Conservation (phyloP, 2,113 vertebrate genomes). For the Mustela nigripes region DNA sequence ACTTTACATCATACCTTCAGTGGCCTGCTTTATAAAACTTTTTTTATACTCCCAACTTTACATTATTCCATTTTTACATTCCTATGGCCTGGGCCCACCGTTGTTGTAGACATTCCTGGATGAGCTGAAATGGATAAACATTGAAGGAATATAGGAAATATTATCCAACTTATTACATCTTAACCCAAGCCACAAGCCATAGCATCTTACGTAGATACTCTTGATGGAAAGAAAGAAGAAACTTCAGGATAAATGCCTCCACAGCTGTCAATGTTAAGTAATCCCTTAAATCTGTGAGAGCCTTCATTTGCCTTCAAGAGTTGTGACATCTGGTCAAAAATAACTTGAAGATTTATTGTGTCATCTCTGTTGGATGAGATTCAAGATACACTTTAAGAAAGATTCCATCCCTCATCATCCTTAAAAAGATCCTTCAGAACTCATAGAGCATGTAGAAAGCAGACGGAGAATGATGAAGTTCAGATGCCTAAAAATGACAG, state of each 20-base stretch:
- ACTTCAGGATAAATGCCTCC: conserved; percentile 85
- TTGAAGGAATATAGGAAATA: background rate
- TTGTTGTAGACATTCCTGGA: background rate
- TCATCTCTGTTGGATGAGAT: conserved; percentile 89
- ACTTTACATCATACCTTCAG: background rate
- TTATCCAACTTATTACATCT: background rate
- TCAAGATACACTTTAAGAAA: conserved; percentile 88
- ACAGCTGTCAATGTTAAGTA: conserved; percentile 88
- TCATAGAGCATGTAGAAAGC: conserved; percentile 74
- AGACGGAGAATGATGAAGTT: conserved; percentile 71
- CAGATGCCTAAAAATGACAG: background rate
- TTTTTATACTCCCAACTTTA: background rate
- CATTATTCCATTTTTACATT: background rate
- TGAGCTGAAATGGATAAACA: background rate
- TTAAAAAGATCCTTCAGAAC: conserved; percentile 89
- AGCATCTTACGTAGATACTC: conserved; percentile 24
- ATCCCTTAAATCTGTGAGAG: conserved; percentile 90
- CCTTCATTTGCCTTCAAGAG: conserved; percentile 90
- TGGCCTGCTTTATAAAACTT: background rate
- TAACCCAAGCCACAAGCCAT: conserved; percentile 38
- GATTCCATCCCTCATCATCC: conserved; percentile 87
- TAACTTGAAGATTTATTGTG: conserved; percentile 92
- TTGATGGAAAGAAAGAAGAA: conserved; percentile 43
- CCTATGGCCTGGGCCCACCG: fast-evolving
- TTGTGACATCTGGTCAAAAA: conserved; percentile 93